phyloP scores from a whole-genome alignment of 2,888 invertebrate species.

The Biston betularia region DNA sequence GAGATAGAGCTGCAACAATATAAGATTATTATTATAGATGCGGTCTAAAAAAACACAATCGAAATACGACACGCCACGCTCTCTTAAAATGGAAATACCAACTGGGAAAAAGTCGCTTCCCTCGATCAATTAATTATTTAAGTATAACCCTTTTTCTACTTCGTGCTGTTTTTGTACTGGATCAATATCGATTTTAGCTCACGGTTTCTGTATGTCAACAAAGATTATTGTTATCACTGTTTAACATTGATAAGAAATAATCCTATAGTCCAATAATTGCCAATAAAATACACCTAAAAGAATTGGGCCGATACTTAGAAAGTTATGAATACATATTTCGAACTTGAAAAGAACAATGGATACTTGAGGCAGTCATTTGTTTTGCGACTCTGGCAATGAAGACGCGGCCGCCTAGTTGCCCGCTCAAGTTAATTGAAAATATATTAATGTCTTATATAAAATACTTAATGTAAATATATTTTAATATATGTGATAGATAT shows the following conservation, averaged over 20 bases:
- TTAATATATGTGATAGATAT: too few species aligned
- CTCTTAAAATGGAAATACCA: neutral
- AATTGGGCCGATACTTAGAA: neutral
- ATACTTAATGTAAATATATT: too few species aligned
- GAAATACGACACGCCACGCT: neutral
- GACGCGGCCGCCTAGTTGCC: too few species aligned
- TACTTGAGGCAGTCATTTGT: too few species aligned
- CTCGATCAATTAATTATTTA: constrained; percentile 27
- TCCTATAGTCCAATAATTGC: neutral
- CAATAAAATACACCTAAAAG: constrained; percentile 8
- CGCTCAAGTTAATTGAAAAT: too few species aligned
- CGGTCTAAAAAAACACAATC: neutral
- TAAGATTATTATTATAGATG: neutral
- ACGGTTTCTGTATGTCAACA: constrained; percentile 5
- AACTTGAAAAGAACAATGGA: too few species aligned
- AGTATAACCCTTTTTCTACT: constrained; percentile 13
- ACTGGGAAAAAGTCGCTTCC: constrained; percentile 6
- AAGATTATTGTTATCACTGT: constrained; percentile 2
- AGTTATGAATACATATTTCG: too few species aligned
- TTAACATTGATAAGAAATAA: constrained; percentile 2
- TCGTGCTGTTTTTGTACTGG: constrained; percentile 1
- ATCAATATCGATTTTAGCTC: constrained; percentile 6
- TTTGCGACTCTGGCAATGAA: too few species aligned
- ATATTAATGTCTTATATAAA: too few species aligned
- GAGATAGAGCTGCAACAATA: too few species aligned